Evolutionary conservation across 1,140 invertebrate species (phyloP).

Genomic region (Drosophila arawakana): DNA sequence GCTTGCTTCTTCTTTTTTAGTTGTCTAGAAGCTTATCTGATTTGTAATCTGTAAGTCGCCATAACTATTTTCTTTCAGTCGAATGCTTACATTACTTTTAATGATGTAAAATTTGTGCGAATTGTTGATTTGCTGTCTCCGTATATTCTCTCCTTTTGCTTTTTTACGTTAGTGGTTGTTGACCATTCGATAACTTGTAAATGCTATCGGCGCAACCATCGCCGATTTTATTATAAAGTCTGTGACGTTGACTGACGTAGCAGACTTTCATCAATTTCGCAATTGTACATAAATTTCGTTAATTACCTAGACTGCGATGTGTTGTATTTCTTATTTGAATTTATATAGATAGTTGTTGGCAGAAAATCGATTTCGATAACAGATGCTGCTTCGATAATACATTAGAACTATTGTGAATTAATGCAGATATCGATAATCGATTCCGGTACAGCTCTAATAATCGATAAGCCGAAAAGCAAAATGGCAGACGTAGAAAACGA

Average conservation of each 20-base stretch:
- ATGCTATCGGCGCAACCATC: constrained; percentile 4
- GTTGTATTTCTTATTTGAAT: constrained; percentile 9
- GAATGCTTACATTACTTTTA: constrained; percentile 34
- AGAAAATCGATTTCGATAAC: constrained; percentile 11
- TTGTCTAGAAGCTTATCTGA: constrained; percentile 34
- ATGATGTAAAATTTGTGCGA: constrained; percentile 52
- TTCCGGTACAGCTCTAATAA: constrained; percentile 54
- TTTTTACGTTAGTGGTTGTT: constrained; percentile 22
- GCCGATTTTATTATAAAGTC: background rate
- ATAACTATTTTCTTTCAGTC: constrained; percentile 29
- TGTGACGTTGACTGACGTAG: too few relatives aligned
- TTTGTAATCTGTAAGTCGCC: constrained; percentile 46
- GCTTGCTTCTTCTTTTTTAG: constrained; percentile 1
- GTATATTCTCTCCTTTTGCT: constrained; percentile 37
- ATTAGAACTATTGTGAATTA: constrained; percentile 23
- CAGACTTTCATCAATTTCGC: too few relatives aligned
- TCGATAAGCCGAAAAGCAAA: constrained; percentile 57
- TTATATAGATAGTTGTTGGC: background rate
- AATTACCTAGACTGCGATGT: too few relatives aligned
- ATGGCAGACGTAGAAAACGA: constrained; percentile 59
- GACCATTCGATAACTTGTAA: constrained; percentile 22
- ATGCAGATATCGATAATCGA: constrained; percentile 46
- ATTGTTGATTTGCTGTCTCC: constrained; percentile 38
- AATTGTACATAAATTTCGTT: too few relatives aligned
- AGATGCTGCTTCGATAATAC: constrained; percentile 8